Evolutionary conservation across 92 coral and sea anemone genomes (phyloP).

Genomic region (Desmophyllum pertusum): DNA sequence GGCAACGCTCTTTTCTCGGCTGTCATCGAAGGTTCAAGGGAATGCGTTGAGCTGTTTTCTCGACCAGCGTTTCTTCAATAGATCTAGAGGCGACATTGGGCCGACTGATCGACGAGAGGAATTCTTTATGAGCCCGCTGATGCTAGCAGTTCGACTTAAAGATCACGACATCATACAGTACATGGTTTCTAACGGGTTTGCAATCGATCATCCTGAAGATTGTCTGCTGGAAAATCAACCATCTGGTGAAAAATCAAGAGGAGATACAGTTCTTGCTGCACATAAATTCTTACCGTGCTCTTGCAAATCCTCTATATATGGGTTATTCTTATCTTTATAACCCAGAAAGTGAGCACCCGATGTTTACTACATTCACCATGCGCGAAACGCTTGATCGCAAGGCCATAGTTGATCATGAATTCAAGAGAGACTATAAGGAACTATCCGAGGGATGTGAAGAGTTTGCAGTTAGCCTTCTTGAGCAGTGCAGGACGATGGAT

Average conservation of each 20-base stretch:
- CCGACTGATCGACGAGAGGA: slow-evolving; percentile 54
- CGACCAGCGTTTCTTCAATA: neutral
- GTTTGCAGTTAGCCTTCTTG: slow-evolving; percentile 63
- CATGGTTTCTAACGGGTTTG: slow-evolving; percentile 49
- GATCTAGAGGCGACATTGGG: slow-evolving; percentile 41
- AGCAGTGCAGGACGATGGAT: slow-evolving; percentile 63
- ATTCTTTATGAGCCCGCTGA: slow-evolving; percentile 56
- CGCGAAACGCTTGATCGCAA: slow-evolving; percentile 42
- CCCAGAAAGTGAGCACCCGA: slow-evolving; percentile 50
- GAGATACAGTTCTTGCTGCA: slow-evolving; percentile 48
- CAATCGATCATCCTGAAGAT: slow-evolving; percentile 33
- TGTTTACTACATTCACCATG: slow-evolving; percentile 46
- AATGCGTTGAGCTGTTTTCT: slow-evolving; percentile 53
- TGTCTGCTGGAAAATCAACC: neutral
- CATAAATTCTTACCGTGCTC: slow-evolving; percentile 63
- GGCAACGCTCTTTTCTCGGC: slow-evolving; percentile 73
- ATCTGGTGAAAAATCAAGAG: neutral
- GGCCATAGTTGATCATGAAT: slow-evolving; percentile 57
- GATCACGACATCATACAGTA: slow-evolving; percentile 55
- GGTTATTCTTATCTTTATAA: slow-evolving; percentile 52
- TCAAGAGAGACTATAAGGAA: slow-evolving; percentile 50
- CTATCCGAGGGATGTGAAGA: slow-evolving; percentile 52
- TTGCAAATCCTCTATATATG: slow-evolving; percentile 67
- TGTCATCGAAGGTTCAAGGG: slow-evolving; percentile 60
- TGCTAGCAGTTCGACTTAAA: slow-evolving; percentile 51